Percentiles rank a stretch among this genome's conserved stretches.
phyloP scores from a whole-genome alignment of 1,140 invertebrate genomes.

The Heliothis subflexa region DNA sequence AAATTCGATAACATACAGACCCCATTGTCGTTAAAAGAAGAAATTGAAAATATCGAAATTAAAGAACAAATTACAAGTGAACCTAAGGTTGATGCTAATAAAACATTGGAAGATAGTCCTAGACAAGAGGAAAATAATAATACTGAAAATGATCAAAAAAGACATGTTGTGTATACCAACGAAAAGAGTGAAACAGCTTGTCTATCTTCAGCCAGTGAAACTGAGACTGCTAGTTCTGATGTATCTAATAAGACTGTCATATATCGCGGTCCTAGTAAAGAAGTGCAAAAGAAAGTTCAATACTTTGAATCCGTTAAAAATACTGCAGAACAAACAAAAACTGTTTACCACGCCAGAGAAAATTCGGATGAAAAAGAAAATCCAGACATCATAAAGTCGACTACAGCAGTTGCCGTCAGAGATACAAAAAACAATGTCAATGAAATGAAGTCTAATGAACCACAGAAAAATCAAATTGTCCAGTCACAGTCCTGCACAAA shows the following conservation, averaged over 20 bases:
- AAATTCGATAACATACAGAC: conserved; percentile 84
- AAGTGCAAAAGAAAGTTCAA: conserved; percentile 91
- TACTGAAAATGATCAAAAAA: conserved; percentile 56
- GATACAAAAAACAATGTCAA: conserved; percentile 53
- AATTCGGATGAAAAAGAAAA: conserved; percentile 82
- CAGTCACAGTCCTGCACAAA: conserved; percentile 91
- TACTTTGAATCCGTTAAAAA: conserved; percentile 91
- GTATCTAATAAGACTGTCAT: conserved; percentile 89
- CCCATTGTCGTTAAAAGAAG: conserved; percentile 69
- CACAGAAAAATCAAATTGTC: conserved; percentile 71
- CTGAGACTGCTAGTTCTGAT: conserved; percentile 90
- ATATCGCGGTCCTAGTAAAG: conserved; percentile 85
- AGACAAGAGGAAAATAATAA: conserved; percentile 47
- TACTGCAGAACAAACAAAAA: conserved; percentile 55
- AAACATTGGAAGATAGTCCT: neutral
- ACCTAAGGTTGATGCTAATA: conserved; percentile 25
- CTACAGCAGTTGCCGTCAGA: conserved; percentile 23
- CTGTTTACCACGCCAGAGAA: conserved; percentile 86
- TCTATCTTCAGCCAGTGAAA: conserved; percentile 86
- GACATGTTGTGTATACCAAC: conserved; percentile 64
- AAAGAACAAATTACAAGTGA: conserved; percentile 1
- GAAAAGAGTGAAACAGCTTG: conserved; percentile 68
- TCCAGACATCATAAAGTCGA: conserved; percentile 51
- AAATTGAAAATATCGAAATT: conserved; percentile 76
- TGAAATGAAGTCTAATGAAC: conserved; percentile 43